Conservation (phyloP, 2,797 vertebrate genomes). For the Podarcis lilfordi region DNA sequence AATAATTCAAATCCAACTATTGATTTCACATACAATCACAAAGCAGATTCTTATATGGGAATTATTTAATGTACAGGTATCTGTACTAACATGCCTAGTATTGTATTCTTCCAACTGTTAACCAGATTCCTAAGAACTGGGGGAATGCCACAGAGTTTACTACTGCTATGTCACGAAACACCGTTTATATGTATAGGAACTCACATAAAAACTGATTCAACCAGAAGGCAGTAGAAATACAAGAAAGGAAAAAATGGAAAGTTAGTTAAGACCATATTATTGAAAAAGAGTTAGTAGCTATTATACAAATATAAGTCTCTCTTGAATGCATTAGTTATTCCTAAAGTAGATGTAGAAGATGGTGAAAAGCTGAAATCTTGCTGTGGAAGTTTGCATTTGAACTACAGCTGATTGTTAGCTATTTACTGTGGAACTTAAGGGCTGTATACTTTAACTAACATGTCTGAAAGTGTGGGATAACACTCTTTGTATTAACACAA, state of each 20-base stretch:
- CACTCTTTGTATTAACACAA: background rate
- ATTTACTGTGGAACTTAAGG: background rate
- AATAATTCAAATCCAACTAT: background rate
- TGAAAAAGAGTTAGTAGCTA: background rate
- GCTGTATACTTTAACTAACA: background rate
- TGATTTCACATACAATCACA: conserved; percentile 24
- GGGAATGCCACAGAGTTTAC: conserved; percentile 17
- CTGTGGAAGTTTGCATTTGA: background rate
- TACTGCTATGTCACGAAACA: background rate
- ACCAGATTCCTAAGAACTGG: conserved; percentile 15
- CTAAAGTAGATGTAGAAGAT: no score
- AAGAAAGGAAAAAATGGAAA: conserved; percentile 39
- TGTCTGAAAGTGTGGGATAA: background rate
- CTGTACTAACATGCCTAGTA: conserved; percentile 3
- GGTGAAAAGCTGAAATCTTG: background rate
- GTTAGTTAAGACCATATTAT: conserved; percentile 24
- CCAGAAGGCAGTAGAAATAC: conserved; percentile 58
- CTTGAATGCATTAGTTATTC: background rate
- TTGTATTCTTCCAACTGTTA: conserved; percentile 26
- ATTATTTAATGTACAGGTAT: background rate
- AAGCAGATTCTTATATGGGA: background rate
- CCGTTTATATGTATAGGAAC: conserved; percentile 44
- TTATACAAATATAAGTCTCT: background rate
- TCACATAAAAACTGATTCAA: conserved; percentile 32
- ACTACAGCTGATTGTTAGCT: background rate